phyloP scores from a whole-genome alignment of 2,888 invertebrate species.

The Leucozona laternaria region DNA sequence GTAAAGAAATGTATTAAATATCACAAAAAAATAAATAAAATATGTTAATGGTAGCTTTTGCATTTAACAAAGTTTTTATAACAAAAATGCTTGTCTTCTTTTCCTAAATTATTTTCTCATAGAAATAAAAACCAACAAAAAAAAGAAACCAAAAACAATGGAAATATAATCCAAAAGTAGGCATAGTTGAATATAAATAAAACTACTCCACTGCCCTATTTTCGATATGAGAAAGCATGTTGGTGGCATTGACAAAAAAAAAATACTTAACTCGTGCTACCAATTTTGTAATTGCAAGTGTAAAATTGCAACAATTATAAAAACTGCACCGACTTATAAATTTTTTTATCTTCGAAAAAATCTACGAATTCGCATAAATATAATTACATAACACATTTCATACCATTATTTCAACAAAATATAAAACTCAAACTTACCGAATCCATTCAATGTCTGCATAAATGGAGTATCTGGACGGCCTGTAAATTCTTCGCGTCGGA shows the following conservation, averaged over 20 bases:
- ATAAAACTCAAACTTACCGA: slow-evolving; percentile 88
- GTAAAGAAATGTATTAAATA: not conserved
- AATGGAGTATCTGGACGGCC: slow-evolving; percentile 94
- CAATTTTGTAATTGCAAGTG: not conserved
- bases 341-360: not conserved
- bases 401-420: not conserved
- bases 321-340: not conserved
- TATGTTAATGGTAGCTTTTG: too few species aligned
- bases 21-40: slow-evolving; percentile 1
- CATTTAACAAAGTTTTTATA: too few species aligned
- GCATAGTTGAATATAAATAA: not conserved
- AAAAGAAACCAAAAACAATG: not conserved
- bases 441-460: slow-evolving; percentile 93
- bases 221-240: not conserved
- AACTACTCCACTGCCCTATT: slow-evolving; percentile 23
- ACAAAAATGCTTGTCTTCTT: too few species aligned
- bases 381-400: not conserved
- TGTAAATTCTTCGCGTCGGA: slow-evolving; percentile 93
- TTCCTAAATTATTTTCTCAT: not conserved
- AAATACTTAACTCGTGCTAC: not conserved
- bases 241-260: not conserved
- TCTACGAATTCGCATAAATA: not conserved
- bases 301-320: slow-evolving; percentile 6
- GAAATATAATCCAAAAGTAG: not conserved
- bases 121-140: not conserved